These are phyloP conservation scores for Micrasema minimum DNA, from an alignment of 1,140 invertebrate genomes.

Conservation along the genomic window DNA sequence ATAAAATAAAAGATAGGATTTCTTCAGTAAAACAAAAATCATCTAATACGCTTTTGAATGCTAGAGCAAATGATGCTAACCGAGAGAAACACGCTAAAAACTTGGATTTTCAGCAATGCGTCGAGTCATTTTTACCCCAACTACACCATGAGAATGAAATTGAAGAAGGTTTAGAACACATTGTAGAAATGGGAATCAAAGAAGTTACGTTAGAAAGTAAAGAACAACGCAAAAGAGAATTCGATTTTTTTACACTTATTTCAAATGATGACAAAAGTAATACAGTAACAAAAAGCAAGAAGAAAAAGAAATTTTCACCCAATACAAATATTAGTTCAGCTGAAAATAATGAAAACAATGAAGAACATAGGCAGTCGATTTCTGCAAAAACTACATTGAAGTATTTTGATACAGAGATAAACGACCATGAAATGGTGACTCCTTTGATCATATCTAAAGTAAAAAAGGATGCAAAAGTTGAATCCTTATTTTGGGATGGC, in stretches of 20 bases:
- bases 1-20: constrained; percentile 39
- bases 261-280: constrained; percentile 1
- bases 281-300: constrained; percentile 13
- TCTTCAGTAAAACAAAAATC: constrained; percentile 42
- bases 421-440: constrained; percentile 20
- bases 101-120: constrained; percentile 1
- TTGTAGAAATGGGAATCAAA: constrained; percentile 25
- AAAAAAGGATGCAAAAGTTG: background rate
- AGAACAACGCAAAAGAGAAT: constrained; percentile 23
- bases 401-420: constrained; percentile 43
- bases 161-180: constrained; percentile 28
- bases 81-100: constrained; percentile 15
- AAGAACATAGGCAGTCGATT: constrained; percentile 3
- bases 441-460: constrained; percentile 23
- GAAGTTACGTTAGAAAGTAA: constrained; percentile 7
- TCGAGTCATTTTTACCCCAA: constrained; percentile 27
- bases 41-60: constrained; percentile 34
- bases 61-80: constrained; percentile 12
- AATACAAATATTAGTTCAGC: background rate
- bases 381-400: constrained; percentile 28
- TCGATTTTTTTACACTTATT: constrained; percentile 34
- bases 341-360: background rate
- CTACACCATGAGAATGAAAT: constrained; percentile 38
- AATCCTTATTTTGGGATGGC: constrained; percentile 42
- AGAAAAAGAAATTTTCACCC: constrained; percentile 10